Percentiles rank a stretch among this genome's conserved stretches.
phyloP scores from a whole-genome alignment of 2,113 vertebrate species.

The Ptychochromis oligacanthus region DNA sequence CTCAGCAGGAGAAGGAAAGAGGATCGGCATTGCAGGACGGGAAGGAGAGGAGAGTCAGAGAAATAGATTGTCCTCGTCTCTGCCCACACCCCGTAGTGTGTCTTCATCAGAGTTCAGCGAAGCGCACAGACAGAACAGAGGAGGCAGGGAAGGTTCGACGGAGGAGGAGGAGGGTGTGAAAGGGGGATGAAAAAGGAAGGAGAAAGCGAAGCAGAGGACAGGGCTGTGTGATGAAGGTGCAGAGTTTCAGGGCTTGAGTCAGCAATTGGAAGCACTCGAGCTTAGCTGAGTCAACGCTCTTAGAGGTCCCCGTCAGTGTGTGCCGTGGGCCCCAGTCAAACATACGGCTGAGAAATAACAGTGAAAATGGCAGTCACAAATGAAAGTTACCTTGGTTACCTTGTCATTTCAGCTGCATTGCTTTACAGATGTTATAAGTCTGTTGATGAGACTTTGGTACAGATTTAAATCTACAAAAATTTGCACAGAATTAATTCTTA shows the following conservation, averaged over 20 bases:
- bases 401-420: neutral
- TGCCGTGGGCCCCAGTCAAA: constrained; percentile 15
- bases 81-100: constrained; percentile 70
- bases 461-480: neutral
- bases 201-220: constrained; percentile 65
- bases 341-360: neutral
- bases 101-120: constrained; percentile 77
- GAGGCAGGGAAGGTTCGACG: constrained; percentile 45
- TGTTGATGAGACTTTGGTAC: neutral
- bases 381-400: constrained; percentile 18
- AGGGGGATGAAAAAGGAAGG: constrained; percentile 56
- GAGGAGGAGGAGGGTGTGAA: constrained; percentile 45
- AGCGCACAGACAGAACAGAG: constrained; percentile 60
- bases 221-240: constrained; percentile 62
- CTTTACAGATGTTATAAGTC: neutral
- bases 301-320: constrained; percentile 33
- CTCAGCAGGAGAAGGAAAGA: constrained; percentile 47
- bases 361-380: constrained; percentile 15
- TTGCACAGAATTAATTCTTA: neutral
- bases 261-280: constrained; percentile 59
- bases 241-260: constrained; percentile 69
- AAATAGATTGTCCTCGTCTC: constrained; percentile 74
- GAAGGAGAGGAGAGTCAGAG: constrained; percentile 53
- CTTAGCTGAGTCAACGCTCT: constrained; percentile 68
- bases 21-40: constrained; percentile 24